phyloP scores from a whole-genome alignment of 2,888 invertebrate genomes.

The Chrysodeixis includens region DNA sequence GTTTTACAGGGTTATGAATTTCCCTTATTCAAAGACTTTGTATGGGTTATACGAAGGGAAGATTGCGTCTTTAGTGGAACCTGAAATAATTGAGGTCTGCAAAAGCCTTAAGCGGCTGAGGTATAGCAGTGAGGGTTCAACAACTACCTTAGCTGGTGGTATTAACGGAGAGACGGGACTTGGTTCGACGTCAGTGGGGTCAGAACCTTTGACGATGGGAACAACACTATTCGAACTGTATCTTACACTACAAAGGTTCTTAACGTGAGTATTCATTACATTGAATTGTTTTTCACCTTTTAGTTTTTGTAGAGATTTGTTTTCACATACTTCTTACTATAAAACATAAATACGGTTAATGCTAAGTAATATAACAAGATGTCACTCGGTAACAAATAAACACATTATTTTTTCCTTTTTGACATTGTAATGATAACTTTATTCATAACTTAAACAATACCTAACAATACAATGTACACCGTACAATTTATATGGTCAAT shows the following conservation, averaged over 20 bases:
- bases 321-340: background rate
- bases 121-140: slow-evolving; percentile 82
- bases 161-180: slow-evolving; percentile 86
- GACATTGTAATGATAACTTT: background rate
- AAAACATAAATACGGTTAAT: background rate
- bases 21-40: slow-evolving; percentile 92
- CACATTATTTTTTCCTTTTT: background rate
- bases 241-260: slow-evolving; percentile 96
- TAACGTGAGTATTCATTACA: slow-evolving; percentile 87
- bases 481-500: background rate
- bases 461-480: too few relatives aligned
- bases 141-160: slow-evolving; percentile 85
- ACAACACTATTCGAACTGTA: slow-evolving; percentile 98
- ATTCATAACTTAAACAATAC: too few relatives aligned
- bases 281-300: background rate
- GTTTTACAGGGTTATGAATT: slow-evolving; percentile 90
- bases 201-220: slow-evolving; percentile 93
- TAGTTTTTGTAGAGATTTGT: slow-evolving; percentile 1
- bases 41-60: slow-evolving; percentile 93
- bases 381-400: background rate
- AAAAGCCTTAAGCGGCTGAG: slow-evolving; percentile 91
- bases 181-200: slow-evolving; percentile 83
- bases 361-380: background rate
- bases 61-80: slow-evolving; percentile 92
- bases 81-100: slow-evolving; percentile 93